Evolutionary conservation across 2,888 invertebrate species (phyloP).

Genomic region (Pollenia angustigena): DNA sequence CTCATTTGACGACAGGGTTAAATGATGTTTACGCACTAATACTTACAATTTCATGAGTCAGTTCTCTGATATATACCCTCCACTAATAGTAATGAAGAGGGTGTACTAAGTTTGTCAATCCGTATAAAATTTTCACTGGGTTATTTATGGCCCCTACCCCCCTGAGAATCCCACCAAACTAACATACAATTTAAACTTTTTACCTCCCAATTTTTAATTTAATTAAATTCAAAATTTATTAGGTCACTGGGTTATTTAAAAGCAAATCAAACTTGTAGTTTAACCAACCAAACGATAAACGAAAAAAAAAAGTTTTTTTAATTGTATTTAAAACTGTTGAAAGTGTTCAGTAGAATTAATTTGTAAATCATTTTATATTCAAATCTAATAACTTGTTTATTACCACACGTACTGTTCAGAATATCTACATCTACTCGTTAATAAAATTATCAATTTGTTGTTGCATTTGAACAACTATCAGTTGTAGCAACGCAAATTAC

Average conservation of each 20-base stretch:
- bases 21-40: too few relatives aligned
- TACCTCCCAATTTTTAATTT: too few relatives aligned
- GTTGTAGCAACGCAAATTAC: conserved; percentile 6
- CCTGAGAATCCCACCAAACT: too few relatives aligned
- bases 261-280: not conserved
- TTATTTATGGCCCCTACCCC: too few relatives aligned
- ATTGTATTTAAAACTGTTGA: not conserved
- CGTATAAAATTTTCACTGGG: too few relatives aligned
- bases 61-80: too few relatives aligned
- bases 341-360: not conserved
- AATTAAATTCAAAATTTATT: not conserved
- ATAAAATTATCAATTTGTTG: conserved; percentile 16
- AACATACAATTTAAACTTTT: too few relatives aligned
- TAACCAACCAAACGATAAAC: not conserved
- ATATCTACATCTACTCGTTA: not conserved
- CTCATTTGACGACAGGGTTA: too few relatives aligned
- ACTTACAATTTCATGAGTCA: too few relatives aligned
- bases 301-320: not conserved
- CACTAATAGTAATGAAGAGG: too few relatives aligned
- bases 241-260: not conserved
- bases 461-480: not conserved
- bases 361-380: conserved; percentile 6
- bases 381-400: conserved; percentile 26
- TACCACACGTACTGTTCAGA: not conserved
- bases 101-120: too few relatives aligned